Evolutionary conservation across 2,113 vertebrate genomes (phyloP).

Genomic region (Tricholaema leucomelas): DNA sequence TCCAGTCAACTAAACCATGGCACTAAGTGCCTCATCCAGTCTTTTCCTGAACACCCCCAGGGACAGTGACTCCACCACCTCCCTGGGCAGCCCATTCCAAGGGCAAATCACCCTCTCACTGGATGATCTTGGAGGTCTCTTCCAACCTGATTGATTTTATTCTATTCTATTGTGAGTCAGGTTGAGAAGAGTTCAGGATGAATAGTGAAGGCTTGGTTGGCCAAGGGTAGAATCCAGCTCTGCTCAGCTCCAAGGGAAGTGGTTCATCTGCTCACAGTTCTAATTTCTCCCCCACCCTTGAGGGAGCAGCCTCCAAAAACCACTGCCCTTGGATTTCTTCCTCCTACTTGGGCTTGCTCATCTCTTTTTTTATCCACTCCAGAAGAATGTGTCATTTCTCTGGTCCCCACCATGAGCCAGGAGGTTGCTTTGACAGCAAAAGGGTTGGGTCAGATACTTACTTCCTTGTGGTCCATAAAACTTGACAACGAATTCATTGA

Average conservation of each 20-base stretch:
- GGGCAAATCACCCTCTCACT: too few relatives aligned
- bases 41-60: too few relatives aligned
- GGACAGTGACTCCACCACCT: too few relatives aligned
- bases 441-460: constrained; percentile 77
- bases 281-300: background rate
- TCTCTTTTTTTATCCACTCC: background rate
- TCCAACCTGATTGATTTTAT: too few relatives aligned
- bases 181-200: background rate
- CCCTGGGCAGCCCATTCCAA: too few relatives aligned
- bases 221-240: background rate
- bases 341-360: background rate
- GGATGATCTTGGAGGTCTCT: too few relatives aligned
- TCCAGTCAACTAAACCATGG: too few relatives aligned
- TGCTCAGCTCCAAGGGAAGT: background rate
- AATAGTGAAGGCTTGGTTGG: background rate
- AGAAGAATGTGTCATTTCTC: background rate
- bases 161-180: too few relatives aligned
- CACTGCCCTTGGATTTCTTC: background rate
- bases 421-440: background rate
- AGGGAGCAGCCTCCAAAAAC: background rate
- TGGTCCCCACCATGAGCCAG: background rate
- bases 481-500: constrained; percentile 99
- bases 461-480: constrained; percentile 99
- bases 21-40: too few relatives aligned
- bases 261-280: background rate